Evolutionary conservation across 1,140 invertebrate species (phyloP), one percentile per base, ranked within the genome.

Genomic region (Drosophila asahinai): DNA sequence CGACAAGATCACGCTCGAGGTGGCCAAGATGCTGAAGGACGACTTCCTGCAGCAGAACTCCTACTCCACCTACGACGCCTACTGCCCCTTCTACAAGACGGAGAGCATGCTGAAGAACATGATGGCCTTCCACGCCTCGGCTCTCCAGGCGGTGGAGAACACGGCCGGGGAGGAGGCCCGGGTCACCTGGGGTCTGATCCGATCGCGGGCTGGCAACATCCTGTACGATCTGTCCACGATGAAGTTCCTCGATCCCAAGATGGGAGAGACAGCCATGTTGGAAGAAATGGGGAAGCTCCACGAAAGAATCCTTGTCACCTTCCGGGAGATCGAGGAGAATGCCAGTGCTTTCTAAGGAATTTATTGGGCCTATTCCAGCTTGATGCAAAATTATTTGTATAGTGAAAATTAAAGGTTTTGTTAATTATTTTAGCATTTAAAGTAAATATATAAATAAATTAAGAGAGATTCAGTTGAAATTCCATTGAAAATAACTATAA

Each of bases 1-100:
- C 5, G 91, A 92, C 36, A 92, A 92, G 51, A 87, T 92, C 0
- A 91, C 86, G 1, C 75, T 92, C 15, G 91, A 92, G 74, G 86
- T 87, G 40, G 91, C 91, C 25, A 79, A 83, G 42, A 77, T 92
- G 67, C 58, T 92, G 14, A 92, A 92, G 71, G 91, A 92, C 19
- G 91, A 92, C 48, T 92, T 92, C 17, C 64, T 92, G 43, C 91
- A 92, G 42, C 91, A 92, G 55, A 92, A 92, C 62, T 92, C 91
- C 5, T 92, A 92, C 54, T 84, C 80, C 2, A 3, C 12, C 3
- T 92, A 92, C 55, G 91, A 92, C 36, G 73, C 71, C 42, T 90
- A 36, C 55, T 92, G 91, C 19, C 91, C 91, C 11, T 92, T 92
- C 71, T 92, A 87, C 65, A 92, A 92, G 65, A 92, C 91, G 0